phyloP scores from a whole-genome alignment of 2,797 vertebrate genomes.

The Bothrops alternatus region DNA sequence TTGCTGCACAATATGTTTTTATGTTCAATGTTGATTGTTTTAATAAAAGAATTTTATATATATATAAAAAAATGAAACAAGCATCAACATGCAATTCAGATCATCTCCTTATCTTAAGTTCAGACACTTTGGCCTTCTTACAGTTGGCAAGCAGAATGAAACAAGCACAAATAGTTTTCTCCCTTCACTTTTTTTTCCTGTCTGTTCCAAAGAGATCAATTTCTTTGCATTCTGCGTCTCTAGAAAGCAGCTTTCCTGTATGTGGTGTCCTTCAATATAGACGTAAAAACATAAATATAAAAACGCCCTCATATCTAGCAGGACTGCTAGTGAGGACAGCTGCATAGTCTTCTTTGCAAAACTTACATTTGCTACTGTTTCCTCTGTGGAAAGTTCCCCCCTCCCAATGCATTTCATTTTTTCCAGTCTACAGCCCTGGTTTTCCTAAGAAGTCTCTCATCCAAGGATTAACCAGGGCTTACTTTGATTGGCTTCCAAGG shows the following conservation, averaged over 20 bases:
- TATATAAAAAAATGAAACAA: too few species aligned
- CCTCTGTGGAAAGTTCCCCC: background rate
- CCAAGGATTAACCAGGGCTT: background rate
- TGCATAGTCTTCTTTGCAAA: background rate
- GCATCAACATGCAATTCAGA: background rate
- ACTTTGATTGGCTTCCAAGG: background rate
- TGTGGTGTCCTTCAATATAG: background rate
- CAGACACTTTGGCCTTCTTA: background rate
- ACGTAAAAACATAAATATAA: background rate
- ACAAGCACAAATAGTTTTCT: background rate
- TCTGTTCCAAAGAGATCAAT: background rate
- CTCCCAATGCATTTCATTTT: background rate
- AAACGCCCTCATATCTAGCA: background rate
- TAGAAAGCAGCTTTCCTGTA: too few species aligned
- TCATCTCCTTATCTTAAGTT: background rate
- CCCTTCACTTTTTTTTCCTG: background rate
- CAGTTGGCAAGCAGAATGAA: background rate
- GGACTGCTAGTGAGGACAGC: background rate
- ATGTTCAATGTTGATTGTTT: too few species aligned
- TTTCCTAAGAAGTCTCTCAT: background rate
- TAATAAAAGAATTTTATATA: too few species aligned
- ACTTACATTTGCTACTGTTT: background rate
- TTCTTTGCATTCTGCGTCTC: background rate
- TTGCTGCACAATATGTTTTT: too few species aligned
- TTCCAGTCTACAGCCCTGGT: background rate